Conservation (phyloP, 2,888 invertebrate species). For the Onthophagus sagittarius region DNA sequence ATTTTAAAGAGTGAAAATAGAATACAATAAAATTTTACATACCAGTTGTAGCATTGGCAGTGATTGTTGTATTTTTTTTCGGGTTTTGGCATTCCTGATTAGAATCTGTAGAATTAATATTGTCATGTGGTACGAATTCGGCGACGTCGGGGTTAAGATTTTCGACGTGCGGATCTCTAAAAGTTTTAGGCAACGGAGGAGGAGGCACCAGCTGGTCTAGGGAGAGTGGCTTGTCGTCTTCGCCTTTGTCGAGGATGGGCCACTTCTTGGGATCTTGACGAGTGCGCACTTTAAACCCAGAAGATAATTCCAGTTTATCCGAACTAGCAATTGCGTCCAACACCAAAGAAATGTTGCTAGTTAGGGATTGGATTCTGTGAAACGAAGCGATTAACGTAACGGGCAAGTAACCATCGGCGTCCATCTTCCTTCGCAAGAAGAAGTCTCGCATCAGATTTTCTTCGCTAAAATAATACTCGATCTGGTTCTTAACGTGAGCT, state of each 20-base stretch:
- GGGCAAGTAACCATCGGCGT: conserved; percentile 87
- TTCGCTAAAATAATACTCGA: conserved; percentile 98
- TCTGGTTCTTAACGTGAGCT: conserved; percentile 84
- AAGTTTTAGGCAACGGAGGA: conserved; percentile 65
- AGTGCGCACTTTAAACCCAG: conserved; percentile 78
- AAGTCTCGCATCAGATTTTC: conserved; percentile 95
- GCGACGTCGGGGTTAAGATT: conserved; percentile 81
- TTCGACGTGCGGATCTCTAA: conserved; percentile 51
- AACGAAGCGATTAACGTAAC: conserved; percentile 93
- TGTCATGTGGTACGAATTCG: conserved; percentile 67
- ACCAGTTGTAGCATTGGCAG: neutral
- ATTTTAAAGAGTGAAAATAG: neutral
- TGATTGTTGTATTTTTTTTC: neutral
- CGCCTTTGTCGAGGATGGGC: conserved; percentile 70
- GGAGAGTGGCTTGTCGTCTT: conserved; percentile 42
- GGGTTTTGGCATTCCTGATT: neutral
- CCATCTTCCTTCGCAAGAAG: conserved; percentile 96
- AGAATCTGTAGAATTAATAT: neutral
- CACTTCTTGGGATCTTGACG: conserved; percentile 79
- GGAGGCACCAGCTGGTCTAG: conserved; percentile 67
- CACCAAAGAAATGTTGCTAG: conserved; percentile 78
- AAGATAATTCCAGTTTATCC: conserved; percentile 73
- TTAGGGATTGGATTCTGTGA: conserved; percentile 86
- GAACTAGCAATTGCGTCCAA: conserved; percentile 83
- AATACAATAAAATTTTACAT: neutral